Conservation (phyloP, 2,113 vertebrate species). For the Tragulus kanchil region DNA sequence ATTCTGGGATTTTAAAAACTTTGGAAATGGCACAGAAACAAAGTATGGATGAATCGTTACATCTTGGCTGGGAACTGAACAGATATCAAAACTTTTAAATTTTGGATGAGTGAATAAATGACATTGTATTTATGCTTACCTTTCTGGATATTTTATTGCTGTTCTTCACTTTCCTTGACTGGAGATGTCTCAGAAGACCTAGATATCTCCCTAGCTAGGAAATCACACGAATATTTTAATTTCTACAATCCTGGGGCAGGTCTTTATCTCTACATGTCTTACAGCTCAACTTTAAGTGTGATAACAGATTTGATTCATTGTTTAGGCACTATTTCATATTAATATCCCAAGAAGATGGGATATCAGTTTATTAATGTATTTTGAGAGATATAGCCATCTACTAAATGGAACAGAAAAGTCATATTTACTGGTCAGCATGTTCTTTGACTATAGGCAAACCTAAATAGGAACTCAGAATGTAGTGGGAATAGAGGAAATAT, state of each 20-base stretch:
- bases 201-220: background rate
- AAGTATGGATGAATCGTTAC: slow-evolving; percentile 99
- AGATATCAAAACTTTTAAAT: slow-evolving; percentile 93
- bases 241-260: background rate
- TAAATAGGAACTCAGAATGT: background rate
- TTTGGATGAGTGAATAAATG: slow-evolving; percentile 43
- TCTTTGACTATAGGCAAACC: slow-evolving; percentile 48
- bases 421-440: background rate
- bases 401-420: slow-evolving; percentile 40
- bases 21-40: slow-evolving; percentile 99
- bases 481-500: background rate
- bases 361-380: slow-evolving; percentile 44
- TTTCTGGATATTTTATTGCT: slow-evolving; percentile 52
- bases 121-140: slow-evolving; percentile 40
- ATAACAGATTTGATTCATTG: background rate
- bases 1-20: slow-evolving; percentile 82
- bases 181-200: background rate
- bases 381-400: slow-evolving; percentile 14
- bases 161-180: slow-evolving; percentile 30
- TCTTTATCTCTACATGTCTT: slow-evolving; percentile 43
- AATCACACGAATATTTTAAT: slow-evolving; percentile 47
- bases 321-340: slow-evolving; percentile 30
- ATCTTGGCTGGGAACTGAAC: slow-evolving; percentile 99
- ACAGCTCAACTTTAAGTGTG: slow-evolving; percentile 9
- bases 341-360: background rate